phyloP scores from a whole-genome alignment of 2,797 vertebrate species.

The Mus caroli region DNA sequence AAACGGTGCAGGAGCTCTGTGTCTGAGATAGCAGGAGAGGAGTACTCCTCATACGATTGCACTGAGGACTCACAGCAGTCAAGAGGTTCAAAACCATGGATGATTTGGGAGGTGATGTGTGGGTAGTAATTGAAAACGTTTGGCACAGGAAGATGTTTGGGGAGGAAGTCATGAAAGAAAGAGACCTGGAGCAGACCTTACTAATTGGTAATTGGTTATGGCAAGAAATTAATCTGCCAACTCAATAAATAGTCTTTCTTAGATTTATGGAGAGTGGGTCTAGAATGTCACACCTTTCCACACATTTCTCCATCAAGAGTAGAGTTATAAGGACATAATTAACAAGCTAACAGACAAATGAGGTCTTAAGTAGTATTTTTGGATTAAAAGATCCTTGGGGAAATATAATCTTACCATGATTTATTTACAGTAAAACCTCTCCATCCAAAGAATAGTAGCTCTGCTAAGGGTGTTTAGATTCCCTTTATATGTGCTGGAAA shows the following conservation, averaged over 20 bases:
- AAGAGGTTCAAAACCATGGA: neutral
- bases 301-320: slow-evolving; percentile 29
- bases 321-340: slow-evolving; percentile 45
- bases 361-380: slow-evolving; percentile 61
- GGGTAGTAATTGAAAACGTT: slow-evolving; percentile 2
- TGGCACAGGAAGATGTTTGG: neutral
- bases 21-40: neutral
- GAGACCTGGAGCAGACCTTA: slow-evolving; percentile 11
- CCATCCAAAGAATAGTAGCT: slow-evolving; percentile 64
- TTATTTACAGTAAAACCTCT: slow-evolving; percentile 73
- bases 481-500: slow-evolving; percentile 72
- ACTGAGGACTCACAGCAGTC: neutral
- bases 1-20: neutral
- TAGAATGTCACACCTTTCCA: slow-evolving; percentile 64
- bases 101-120: neutral
- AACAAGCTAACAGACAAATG: slow-evolving; percentile 62
- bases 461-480: slow-evolving; percentile 65
- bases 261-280: neutral
- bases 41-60: neutral
- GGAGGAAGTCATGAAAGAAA: neutral
- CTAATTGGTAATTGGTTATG: neutral
- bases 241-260: slow-evolving; percentile 18
- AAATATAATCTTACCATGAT: slow-evolving; percentile 68
- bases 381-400: slow-evolving; percentile 61
- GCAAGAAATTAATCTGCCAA: slow-evolving; percentile 20